Evolutionary conservation across 1,140 invertebrate species (phyloP).

Genomic region (Bombyx mori): DNA sequence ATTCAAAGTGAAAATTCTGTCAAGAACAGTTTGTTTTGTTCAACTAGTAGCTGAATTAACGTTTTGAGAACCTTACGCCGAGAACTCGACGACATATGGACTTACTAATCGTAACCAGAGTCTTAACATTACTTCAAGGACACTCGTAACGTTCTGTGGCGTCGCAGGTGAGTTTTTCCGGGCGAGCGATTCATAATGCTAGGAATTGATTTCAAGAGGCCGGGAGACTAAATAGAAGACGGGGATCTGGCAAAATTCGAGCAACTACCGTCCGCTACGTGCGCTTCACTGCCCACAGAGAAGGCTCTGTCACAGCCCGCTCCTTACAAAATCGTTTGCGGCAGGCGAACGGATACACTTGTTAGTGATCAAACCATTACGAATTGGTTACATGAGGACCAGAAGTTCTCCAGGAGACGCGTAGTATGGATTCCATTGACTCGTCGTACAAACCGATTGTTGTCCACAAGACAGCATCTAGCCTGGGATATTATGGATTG

Average conservation of each 20-base stretch:
- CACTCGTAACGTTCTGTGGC: background rate
- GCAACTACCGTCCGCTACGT: background rate
- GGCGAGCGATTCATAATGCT: conserved; percentile 8
- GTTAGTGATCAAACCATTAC: conserved; percentile 9
- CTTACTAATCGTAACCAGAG: too few relatives aligned
- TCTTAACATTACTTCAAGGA: background rate
- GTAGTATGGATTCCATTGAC: conserved; percentile 6
- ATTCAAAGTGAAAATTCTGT: background rate
- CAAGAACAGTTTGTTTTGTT: background rate
- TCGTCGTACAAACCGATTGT: conserved; percentile 1
- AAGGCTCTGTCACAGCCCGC: conserved; percentile 4
- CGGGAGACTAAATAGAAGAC: background rate
- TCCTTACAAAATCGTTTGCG: conserved; percentile 9
- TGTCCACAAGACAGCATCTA: background rate
- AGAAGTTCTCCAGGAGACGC: conserved; percentile 1
- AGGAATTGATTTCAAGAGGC: conserved; percentile 11
- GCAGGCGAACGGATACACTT: conserved; percentile 2
- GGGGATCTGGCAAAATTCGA: background rate
- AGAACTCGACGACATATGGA: too few relatives aligned
- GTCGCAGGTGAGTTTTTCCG: conserved; percentile 6
- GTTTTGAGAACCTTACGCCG: background rate
- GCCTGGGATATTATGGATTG: background rate
- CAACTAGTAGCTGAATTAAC: background rate
- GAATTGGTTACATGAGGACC: conserved; percentile 8
- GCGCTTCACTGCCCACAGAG: background rate